Evolutionary conservation across 23 tunicate species (phyloP).

Genomic region (Phallusia fumigata): DNA sequence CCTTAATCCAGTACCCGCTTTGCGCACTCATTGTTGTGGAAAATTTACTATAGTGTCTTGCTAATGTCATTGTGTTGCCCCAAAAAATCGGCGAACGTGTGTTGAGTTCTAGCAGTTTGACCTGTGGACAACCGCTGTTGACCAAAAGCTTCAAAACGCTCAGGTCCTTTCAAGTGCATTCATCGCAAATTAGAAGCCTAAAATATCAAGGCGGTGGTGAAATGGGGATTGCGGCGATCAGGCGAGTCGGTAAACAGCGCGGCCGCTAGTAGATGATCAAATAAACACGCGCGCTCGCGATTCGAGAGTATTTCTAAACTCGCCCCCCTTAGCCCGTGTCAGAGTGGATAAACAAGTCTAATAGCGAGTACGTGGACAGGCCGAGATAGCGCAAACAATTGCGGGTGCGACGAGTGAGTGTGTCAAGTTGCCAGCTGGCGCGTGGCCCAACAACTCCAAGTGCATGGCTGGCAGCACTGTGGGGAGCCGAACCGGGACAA

Average conservation of each 20-base stretch:
- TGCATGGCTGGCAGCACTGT: background rate
- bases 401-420: background rate
- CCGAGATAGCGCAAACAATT: background rate
- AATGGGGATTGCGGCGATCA: background rate
- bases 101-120: background rate
- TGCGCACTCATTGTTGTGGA: background rate
- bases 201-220: background rate
- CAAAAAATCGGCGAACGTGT: too few species aligned
- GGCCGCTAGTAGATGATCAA: background rate
- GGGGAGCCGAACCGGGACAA: background rate
- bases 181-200: background rate
- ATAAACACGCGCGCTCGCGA: background rate
- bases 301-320: background rate
- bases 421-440: slow-evolving; percentile 17
- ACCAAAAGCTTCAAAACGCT: background rate
- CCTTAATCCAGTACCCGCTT: background rate
- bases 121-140: background rate
- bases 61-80: too few species aligned
- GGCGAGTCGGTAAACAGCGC: background rate
- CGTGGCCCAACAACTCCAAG: slow-evolving; percentile 11
- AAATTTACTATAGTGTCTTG: too few species aligned
- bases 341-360: background rate
- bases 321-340: background rate
- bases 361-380: slow-evolving; percentile 9
- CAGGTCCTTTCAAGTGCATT: background rate